Evolutionary conservation across 2,113 vertebrate genomes (phyloP).

Genomic region (Apus apus): DNA sequence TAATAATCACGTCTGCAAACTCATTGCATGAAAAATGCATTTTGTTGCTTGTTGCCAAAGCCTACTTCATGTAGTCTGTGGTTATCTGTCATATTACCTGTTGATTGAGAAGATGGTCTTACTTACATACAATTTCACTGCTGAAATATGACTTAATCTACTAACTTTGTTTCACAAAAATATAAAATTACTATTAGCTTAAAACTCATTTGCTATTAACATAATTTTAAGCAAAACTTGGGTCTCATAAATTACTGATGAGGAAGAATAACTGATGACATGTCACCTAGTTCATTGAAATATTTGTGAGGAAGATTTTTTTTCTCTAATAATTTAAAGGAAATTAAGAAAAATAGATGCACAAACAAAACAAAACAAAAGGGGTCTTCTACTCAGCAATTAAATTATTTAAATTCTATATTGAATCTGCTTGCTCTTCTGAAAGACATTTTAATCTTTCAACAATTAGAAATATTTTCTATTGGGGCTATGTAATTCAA

Average conservation of each 20-base stretch:
- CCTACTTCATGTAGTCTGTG: not conserved
- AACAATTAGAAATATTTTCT: not conserved
- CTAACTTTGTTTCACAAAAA: not conserved
- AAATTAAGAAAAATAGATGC: not conserved
- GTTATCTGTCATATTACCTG: not conserved
- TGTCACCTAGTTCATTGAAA: not conserved
- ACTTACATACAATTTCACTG: not conserved
- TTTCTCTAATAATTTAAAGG: not conserved
- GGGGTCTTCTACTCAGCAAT: fast-evolving
- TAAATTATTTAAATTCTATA: not conserved
- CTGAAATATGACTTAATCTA: slow-evolving; percentile 8
- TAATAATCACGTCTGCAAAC: not conserved
- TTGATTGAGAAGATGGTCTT: not conserved
- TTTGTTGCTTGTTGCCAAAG: not conserved
- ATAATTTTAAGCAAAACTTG: not conserved
- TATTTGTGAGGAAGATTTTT: not conserved
- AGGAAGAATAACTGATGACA: not conserved
- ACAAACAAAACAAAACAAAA: not conserved
- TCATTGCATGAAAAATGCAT: not conserved
- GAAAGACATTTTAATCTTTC: not conserved
- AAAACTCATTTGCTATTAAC: not conserved
- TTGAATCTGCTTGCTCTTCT: not conserved
- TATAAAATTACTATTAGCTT: not conserved
- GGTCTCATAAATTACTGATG: not conserved
- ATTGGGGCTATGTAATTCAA: not conserved